phyloP scores from a whole-genome alignment of 1,140 invertebrate genomes.

The Popillia japonica region DNA sequence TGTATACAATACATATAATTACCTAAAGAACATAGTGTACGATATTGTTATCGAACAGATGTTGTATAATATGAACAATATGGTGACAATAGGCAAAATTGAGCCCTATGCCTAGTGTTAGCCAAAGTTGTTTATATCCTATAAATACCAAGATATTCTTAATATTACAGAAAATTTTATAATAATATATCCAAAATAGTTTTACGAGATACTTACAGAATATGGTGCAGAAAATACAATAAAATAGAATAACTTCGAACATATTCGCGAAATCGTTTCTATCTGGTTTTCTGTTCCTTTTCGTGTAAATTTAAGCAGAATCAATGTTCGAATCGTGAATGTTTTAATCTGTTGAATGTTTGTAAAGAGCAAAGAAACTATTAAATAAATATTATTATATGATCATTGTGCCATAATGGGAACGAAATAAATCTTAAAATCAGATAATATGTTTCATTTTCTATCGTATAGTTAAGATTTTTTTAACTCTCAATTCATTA shows the following conservation, averaged over 20 bases:
- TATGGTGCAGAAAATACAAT: neutral
- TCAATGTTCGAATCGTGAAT: neutral
- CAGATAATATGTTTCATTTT: too few species aligned
- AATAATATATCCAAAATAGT: neutral
- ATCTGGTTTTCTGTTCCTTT: neutral
- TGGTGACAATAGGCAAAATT: constrained; percentile 42
- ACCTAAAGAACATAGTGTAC: too few species aligned
- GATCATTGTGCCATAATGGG: constrained; percentile 14
- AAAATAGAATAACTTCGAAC: neutral
- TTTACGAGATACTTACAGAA: neutral
- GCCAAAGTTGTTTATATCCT: neutral
- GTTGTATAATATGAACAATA: constrained; percentile 12
- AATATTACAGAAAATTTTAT: neutral
- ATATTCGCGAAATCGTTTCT: neutral
- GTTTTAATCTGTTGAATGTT: neutral
- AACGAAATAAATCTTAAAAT: neutral
- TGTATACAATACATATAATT: too few species aligned
- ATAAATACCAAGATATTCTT: too few species aligned
- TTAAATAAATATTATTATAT: neutral
- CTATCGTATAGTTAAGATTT: too few species aligned
- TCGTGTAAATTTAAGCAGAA: neutral
- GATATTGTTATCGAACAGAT: too few species aligned
- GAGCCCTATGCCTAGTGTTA: constrained; percentile 44
- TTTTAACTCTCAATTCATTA: too few species aligned
- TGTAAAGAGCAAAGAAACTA: neutral